Percentiles rank a stretch among this genome's conserved stretches.
Evolutionary conservation across 2,888 invertebrate species (phyloP).

Genomic region (Scelioninae gen. 1): DNA sequence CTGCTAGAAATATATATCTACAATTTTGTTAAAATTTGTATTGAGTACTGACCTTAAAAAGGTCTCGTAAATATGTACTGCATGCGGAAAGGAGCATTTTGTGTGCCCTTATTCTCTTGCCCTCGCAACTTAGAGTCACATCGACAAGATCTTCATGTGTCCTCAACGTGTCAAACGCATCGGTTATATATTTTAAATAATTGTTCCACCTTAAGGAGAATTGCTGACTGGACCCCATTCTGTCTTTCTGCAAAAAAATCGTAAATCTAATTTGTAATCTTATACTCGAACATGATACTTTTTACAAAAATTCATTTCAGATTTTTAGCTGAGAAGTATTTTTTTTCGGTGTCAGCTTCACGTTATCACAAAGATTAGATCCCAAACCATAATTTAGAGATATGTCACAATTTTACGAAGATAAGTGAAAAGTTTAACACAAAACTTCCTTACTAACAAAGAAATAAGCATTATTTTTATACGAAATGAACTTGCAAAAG

Average conservation of each 20-base stretch:
- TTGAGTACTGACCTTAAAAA: constrained; percentile 83
- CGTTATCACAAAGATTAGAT: constrained; percentile 11
- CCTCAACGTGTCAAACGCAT: constrained; percentile 90
- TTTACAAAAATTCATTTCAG: too few relatives aligned
- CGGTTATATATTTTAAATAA: constrained; percentile 92
- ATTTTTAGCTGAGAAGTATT: too few relatives aligned
- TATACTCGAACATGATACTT: too few relatives aligned
- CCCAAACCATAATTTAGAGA: not conserved
- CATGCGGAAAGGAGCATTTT: constrained; percentile 94
- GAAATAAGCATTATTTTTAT: too few relatives aligned
- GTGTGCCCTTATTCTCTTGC: constrained; percentile 92
- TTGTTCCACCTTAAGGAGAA: constrained; percentile 95
- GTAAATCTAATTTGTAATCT: not conserved
- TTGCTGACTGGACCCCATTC: constrained; percentile 89
- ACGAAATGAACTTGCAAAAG: too few relatives aligned
- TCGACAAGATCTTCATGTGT: constrained; percentile 89
- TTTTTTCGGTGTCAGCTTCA: not conserved
- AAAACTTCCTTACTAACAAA: too few relatives aligned
- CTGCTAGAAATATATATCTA: too few relatives aligned
- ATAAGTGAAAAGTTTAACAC: too few relatives aligned
- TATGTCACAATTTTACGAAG: too few relatives aligned
- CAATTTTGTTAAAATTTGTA: not conserved
- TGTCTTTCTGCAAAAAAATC: constrained; percentile 38
- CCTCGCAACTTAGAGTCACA: constrained; percentile 94
- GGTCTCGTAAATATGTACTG: constrained; percentile 90